These are phyloP conservation scores for Thomomys bottae DNA, from an alignment of 2,113 vertebrate genomes.

Conservation along the genomic window DNA sequence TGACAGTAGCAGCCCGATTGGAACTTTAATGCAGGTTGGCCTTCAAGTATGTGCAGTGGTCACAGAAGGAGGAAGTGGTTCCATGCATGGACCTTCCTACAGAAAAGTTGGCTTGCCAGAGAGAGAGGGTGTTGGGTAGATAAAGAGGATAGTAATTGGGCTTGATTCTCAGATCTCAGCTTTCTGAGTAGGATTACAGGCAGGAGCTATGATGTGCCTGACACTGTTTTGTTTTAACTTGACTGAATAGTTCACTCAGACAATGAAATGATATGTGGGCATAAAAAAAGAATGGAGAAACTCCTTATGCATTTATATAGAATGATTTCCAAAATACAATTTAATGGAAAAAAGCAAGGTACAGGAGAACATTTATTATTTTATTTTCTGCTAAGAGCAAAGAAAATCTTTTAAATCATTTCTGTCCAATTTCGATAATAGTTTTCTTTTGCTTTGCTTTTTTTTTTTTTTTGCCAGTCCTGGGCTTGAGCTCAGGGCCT, in stretches of 20 bases:
- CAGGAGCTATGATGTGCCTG: too few relatives aligned
- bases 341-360: constrained; percentile 22
- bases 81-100: not conserved
- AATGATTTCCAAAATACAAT: constrained; percentile 37
- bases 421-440: constrained; percentile 8
- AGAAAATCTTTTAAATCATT: constrained; percentile 23
- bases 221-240: not conserved
- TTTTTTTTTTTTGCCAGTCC: not conserved
- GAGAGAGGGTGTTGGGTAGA: not conserved
- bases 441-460: not conserved
- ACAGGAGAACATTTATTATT: not conserved
- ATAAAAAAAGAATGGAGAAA: constrained; percentile 33
- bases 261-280: not conserved
- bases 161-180: too few relatives aligned
- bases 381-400: not conserved
- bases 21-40: not conserved
- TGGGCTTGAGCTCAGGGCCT: too few relatives aligned
- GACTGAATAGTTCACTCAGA: not conserved
- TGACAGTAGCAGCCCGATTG: not conserved
- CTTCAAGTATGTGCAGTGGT: fast-evolving
- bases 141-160: not conserved
- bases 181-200: too few relatives aligned
- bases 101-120: not conserved
- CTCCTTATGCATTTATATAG: not conserved
- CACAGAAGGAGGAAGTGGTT: not conserved